Evolutionary conservation across 2,113 vertebrate genomes (phyloP).

Genomic region (Hypocryptadius cinnamomeus): DNA sequence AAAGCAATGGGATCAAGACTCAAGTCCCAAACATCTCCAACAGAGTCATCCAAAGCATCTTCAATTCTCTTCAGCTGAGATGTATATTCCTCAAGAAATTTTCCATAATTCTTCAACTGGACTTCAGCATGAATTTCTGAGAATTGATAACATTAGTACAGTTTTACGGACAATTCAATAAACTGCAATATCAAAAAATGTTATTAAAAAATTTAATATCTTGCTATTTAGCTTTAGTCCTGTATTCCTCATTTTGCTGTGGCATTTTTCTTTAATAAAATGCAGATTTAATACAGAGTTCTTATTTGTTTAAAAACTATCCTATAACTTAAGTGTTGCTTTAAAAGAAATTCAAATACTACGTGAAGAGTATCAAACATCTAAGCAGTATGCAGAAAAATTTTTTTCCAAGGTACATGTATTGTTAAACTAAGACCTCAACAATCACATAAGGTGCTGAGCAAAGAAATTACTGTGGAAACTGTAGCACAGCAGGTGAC

Average conservation of each 20-base stretch:
- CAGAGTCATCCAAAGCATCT: constrained; percentile 90
- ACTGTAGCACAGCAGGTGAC: not conserved
- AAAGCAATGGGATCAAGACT: constrained; percentile 93
- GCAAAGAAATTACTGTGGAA: not conserved
- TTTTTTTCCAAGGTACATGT: not conserved
- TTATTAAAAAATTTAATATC: not conserved
- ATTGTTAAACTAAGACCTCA: not conserved
- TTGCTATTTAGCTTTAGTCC: not conserved
- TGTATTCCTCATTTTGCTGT: not conserved
- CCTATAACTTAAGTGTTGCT: not conserved
- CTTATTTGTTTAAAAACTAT: not conserved
- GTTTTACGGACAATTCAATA: not conserved
- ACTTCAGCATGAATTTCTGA: constrained; percentile 98
- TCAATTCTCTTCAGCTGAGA: constrained; percentile 92
- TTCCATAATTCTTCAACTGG: constrained; percentile 93
- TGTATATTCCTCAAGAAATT: constrained; percentile 92
- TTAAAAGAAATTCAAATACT: not conserved
- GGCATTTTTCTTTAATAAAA: not conserved
- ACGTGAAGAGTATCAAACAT: not conserved
- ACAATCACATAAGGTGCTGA: not conserved
- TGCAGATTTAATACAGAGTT: not conserved
- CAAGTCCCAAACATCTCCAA: constrained; percentile 98
- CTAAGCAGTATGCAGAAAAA: not conserved
- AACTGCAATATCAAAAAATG: not conserved
- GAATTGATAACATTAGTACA: constrained; percentile 10